These are phyloP conservation scores for Bombyx mori DNA, from an alignment of 1,140 invertebrate species.

Conservation along the genomic window DNA sequence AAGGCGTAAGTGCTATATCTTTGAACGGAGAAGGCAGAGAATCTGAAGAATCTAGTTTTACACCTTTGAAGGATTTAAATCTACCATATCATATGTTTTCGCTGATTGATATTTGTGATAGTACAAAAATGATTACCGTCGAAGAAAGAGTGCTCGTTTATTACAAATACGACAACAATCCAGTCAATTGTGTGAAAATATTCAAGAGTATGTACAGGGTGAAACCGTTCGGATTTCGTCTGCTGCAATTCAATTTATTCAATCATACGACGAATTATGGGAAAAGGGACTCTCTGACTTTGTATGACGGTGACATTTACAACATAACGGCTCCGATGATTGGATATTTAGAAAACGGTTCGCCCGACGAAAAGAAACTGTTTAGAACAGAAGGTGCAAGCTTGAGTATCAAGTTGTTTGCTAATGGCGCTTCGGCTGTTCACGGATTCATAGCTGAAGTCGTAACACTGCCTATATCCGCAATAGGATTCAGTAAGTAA, in stretches of 20 bases:
- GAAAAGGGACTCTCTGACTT: conserved; percentile 85
- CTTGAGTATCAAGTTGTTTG: conserved; percentile 92
- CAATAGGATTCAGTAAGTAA: conserved; percentile 87
- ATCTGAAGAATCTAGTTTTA: conserved; percentile 88
- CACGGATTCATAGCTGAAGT: conserved; percentile 99
- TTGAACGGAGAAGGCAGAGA: conserved; percentile 94
- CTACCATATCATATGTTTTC: conserved; percentile 97
- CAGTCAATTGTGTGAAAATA: conserved; percentile 98
- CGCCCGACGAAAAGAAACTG: conserved; percentile 80
- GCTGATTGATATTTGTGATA: conserved; percentile 95
- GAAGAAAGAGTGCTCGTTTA: conserved; percentile 94
- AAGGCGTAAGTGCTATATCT: conserved; percentile 90
- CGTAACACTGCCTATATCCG: conserved; percentile 92
- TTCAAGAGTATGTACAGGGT: conserved; percentile 88
- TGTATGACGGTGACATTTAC: conserved; percentile 95
- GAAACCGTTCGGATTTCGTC: conserved; percentile 90
- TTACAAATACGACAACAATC: conserved; percentile 97
- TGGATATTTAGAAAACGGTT: conserved; percentile 79
- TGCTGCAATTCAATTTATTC: conserved; percentile 95
- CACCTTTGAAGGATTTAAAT: conserved; percentile 85
- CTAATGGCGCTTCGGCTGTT: conserved; percentile 91
- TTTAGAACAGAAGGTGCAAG: conserved; percentile 83
- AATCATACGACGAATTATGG: conserved; percentile 88
- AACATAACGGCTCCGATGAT: conserved; percentile 84
- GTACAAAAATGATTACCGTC: conserved; percentile 90